Percentiles rank a stretch among this genome's conserved stretches.
Evolutionary conservation across 1,140 invertebrate genomes (phyloP).

Genomic region (Drosophila sulfurigaster): DNA sequence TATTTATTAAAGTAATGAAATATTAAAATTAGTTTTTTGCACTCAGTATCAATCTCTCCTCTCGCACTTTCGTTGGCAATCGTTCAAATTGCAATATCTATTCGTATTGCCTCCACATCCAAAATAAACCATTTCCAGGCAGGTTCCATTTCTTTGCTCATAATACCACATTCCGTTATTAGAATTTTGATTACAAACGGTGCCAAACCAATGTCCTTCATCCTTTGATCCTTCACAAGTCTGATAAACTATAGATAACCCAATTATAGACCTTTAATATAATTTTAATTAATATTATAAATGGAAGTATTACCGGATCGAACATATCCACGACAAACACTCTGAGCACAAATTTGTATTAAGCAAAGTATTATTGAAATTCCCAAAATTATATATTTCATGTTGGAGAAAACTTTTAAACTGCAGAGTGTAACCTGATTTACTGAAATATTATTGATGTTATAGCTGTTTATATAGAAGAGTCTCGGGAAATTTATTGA

Average conservation of each 20-base stretch:
- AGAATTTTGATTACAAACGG: neutral
- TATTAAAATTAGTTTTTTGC: too few species aligned
- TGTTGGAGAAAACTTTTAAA: too few species aligned
- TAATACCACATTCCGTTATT: constrained; percentile 18
- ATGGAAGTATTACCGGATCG: neutral
- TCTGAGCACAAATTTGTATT: neutral
- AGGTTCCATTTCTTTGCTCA: constrained; percentile 13
- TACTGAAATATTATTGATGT: too few species aligned
- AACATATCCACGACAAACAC: constrained; percentile 19
- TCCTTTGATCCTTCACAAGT: neutral
- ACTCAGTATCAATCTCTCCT: too few species aligned
- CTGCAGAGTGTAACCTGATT: too few species aligned
- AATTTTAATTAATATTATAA: neutral
- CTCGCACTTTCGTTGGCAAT: constrained; percentile 7
- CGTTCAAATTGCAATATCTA: constrained; percentile 14
- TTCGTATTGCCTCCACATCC: constrained; percentile 19
- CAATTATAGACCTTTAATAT: neutral
- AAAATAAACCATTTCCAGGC: constrained; percentile 4
- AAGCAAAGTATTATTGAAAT: too few species aligned
- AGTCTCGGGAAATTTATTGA: too few species aligned
- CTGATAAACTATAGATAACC: neutral
- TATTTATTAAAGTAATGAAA: too few species aligned
- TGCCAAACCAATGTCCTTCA: constrained; percentile 14
- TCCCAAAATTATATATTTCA: too few species aligned
- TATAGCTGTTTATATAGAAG: too few species aligned